phyloP scores from a whole-genome alignment of 2,113 vertebrate genomes.

The Eudorcas thomsonii region DNA sequence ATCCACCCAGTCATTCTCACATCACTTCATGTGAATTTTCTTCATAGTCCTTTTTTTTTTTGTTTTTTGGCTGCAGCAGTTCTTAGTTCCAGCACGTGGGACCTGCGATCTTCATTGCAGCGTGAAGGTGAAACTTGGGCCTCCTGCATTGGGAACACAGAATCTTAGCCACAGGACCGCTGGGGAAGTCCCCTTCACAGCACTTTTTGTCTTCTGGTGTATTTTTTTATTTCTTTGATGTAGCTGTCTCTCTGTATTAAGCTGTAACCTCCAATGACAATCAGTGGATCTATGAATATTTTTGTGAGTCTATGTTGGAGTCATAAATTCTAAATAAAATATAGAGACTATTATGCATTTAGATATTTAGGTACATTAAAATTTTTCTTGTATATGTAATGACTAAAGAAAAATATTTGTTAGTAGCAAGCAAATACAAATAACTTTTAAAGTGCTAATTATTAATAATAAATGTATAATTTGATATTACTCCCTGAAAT shows the following conservation, averaged over 20 bases:
- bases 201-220: not conserved
- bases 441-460: slow-evolving; percentile 7
- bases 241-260: not conserved
- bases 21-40: not conserved
- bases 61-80: not conserved
- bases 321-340: not conserved
- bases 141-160: not conserved
- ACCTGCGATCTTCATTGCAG: not conserved
- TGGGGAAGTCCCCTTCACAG: not conserved
- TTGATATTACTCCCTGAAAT: slow-evolving; percentile 36
- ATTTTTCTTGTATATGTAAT: not conserved
- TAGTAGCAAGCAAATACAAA: slow-evolving; percentile 1
- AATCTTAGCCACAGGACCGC: not conserved
- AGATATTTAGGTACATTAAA: not conserved
- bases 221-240: not conserved
- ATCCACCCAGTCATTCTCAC: not conserved
- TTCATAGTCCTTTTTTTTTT: not conserved
- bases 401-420: not conserved
- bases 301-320: not conserved
- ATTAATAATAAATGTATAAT: slow-evolving; percentile 30
- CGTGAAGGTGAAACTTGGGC: not conserved
- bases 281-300: not conserved
- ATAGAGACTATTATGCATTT: not conserved
- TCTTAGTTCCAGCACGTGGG: not conserved
- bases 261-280: not conserved